Evolutionary conservation across 2,888 invertebrate genomes (phyloP).

Genomic region (Tiliacea citrago): DNA sequence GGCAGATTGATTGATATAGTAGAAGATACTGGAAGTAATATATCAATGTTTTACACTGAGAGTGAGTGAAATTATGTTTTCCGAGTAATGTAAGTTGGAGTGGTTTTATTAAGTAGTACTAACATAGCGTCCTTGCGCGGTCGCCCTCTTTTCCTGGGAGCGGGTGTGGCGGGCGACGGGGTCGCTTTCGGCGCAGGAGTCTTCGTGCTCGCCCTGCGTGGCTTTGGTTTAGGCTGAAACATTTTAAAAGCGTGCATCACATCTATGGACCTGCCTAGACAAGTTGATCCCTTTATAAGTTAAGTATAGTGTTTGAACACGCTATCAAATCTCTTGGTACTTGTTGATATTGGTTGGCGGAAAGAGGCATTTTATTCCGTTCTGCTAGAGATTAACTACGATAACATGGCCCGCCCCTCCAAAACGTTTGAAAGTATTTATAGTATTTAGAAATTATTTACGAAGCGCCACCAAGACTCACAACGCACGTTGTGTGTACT

Average conservation of each 20-base stretch:
- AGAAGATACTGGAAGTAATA: too few species aligned
- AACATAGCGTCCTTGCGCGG: conserved; percentile 80
- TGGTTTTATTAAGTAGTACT: conserved; percentile 31
- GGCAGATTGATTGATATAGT: too few species aligned
- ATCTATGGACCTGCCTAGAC: neutral
- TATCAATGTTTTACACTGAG: too few species aligned
- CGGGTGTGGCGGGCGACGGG: conserved; percentile 43
- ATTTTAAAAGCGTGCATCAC: neutral
- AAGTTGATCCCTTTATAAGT: neutral
- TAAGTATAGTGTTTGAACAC: neutral
- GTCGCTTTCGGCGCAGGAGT: conserved; percentile 39
- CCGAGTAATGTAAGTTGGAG: neutral
- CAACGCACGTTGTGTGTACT: too few species aligned
- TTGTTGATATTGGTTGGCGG: neutral
- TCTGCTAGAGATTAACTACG: too few species aligned
- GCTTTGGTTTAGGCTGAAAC: conserved; percentile 59
- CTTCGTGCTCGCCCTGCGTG: conserved; percentile 62
- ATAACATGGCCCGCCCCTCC: too few species aligned
- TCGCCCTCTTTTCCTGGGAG: conserved; percentile 81
- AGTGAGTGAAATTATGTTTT: neutral
- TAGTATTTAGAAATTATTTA: too few species aligned
- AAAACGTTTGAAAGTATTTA: too few species aligned
- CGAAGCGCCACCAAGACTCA: too few species aligned
- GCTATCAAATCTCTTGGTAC: neutral
- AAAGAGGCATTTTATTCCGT: neutral